These are phyloP conservation scores for Urocitellus parryii DNA, from an alignment of 2,113 vertebrate species.

Conservation along the genomic window DNA sequence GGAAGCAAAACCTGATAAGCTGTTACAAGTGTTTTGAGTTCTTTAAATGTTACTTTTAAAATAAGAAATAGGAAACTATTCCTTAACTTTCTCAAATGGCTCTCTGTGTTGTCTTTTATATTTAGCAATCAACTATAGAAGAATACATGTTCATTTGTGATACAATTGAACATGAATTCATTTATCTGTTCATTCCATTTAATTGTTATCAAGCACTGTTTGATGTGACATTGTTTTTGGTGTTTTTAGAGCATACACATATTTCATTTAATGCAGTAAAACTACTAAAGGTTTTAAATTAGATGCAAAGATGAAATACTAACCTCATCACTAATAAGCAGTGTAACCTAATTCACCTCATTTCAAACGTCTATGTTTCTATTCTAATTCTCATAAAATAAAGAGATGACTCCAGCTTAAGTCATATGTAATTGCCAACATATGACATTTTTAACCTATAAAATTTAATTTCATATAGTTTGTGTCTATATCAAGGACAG, in stretches of 20 bases:
- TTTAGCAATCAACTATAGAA: background rate
- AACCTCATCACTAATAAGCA: background rate
- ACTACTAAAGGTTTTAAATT: slow-evolving; percentile 7
- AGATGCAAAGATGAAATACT: background rate
- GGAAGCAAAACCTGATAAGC: background rate
- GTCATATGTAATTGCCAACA: background rate
- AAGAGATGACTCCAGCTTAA: background rate
- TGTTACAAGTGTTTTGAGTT: background rate
- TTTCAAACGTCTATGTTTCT: background rate
- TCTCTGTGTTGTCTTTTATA: background rate
- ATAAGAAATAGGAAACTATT: slow-evolving; percentile 32
- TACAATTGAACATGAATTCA: background rate
- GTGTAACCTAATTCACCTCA: background rate
- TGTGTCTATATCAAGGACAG: background rate
- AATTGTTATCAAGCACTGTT: background rate
- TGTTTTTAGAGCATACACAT: background rate
- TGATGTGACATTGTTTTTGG: background rate
- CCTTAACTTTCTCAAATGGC: slow-evolving; percentile 18
- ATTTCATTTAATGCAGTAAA: background rate
- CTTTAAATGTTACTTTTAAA: slow-evolving; percentile 18
- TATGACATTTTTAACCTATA: background rate
- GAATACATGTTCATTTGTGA: background rate
- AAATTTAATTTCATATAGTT: background rate
- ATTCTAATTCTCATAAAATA: background rate
- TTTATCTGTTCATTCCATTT: background rate